Conservation (phyloP, 2,888 invertebrate species). For the Tenthredo notha region DNA sequence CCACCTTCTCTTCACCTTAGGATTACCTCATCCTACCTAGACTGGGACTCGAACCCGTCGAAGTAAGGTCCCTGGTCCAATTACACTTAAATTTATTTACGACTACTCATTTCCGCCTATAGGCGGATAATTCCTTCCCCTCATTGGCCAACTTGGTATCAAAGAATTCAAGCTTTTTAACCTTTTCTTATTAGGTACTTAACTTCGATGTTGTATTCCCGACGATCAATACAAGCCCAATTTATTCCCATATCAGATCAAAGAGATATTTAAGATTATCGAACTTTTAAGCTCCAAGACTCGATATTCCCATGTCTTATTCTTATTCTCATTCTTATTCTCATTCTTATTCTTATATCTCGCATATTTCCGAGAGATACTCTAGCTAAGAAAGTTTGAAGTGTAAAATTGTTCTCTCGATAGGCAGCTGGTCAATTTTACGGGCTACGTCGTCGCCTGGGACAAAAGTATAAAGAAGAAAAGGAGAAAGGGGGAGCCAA, state of each 20-base stretch:
- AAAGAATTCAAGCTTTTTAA: constrained; percentile 26
- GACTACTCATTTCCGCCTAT: constrained; percentile 46
- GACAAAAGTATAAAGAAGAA: not conserved
- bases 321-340: not conserved
- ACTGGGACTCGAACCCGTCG: not conserved
- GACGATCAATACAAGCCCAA: not conserved
- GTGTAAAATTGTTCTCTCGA: constrained; percentile 35
- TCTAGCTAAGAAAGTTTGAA: constrained; percentile 5
- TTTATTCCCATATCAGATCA: not conserved
- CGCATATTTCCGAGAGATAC: not conserved
- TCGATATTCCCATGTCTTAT: not conserved
- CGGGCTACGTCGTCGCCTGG: constrained; percentile 1
- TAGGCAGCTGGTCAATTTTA: constrained; percentile 50
- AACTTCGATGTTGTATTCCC: not conserved
- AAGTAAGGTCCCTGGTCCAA: constrained; percentile 45
- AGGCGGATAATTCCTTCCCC: constrained; percentile 42
- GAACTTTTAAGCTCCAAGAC: not conserved
- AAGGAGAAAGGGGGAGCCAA: not conserved
- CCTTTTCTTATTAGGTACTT: not conserved
- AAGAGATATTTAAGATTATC: not conserved
- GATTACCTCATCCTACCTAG: not conserved
- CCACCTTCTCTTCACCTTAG: constrained; percentile 2
- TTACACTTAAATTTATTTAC: constrained; percentile 53
- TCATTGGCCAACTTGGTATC: constrained; percentile 5
- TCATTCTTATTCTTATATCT: not conserved